Evolutionary conservation across 2,888 invertebrate genomes (phyloP), one percentile per base, ranked within the genome.

Genomic region (Sarcophaga subvicina): DNA sequence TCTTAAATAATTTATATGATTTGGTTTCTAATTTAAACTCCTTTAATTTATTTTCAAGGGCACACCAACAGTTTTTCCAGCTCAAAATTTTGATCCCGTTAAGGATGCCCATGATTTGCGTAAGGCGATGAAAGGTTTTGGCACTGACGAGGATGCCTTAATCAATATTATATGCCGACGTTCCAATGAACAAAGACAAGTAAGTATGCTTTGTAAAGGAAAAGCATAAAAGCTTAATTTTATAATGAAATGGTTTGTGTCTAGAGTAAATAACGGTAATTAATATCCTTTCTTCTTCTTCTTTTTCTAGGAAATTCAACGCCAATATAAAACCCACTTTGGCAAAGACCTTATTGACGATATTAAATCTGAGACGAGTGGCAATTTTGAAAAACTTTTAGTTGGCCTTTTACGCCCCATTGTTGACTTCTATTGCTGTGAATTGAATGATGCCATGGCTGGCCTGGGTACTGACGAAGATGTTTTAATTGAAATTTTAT

Each of bases 41-140:
- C 27, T 10, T 79, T 80, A 8, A 37, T 37, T 0, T 72, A 8
- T 5, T 75, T 89, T 12, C 12, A 67, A 93, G 94, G 94, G 93
- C 76, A 92, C 92, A 80, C 97, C 97, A 80, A 97, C 97, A 6
- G 95, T 98, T 54, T 94, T 95, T 60, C 96, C 97, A 10, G 96
- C 94, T n/a, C 95, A 96, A 88, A 96, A 96, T 0, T 97, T 97
- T 93, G 96, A 97, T 91, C 95, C 98, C 5, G 95, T 96, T 49
- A 95, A 94, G 12, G 98, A 98, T 95, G 98, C 98, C 0, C 96
- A 96, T 89, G 94, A 95, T 2, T 94, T 98, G 37, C 95, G 98
- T n/a, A 97, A 96, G 90, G 98, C 98, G 0, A 98, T 98, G 98
- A 98, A 98, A 94, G 98, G 98, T 25, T 93, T 93, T 63, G 98